A percentile compares a stretch with the other conserved stretches of the same genome.
Evolutionary conservation across 2,113 vertebrate genomes (phyloP).

Genomic region (Arizona elegans): DNA sequence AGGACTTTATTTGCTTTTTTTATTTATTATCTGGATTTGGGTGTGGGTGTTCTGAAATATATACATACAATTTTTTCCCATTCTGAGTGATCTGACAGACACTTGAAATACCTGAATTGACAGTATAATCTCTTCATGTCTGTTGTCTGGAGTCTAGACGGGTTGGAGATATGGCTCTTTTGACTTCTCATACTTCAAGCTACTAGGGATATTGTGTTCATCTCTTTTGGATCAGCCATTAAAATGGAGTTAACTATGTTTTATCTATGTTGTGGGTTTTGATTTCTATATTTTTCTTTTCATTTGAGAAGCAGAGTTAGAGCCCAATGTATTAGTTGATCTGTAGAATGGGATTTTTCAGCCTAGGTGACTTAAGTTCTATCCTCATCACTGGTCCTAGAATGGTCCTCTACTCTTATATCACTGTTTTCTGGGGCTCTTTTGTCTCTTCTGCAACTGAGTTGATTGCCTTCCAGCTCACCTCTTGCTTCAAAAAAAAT

Average conservation of each 20-base stretch:
- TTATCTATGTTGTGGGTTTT: constrained; percentile 11
- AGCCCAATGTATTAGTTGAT: neutral
- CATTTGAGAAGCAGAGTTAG: constrained; percentile 35
- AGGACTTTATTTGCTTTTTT: constrained; percentile 60
- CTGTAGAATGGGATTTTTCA: constrained; percentile 62
- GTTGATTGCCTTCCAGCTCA: neutral
- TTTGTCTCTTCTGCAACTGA: neutral
- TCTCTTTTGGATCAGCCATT: constrained; percentile 50
- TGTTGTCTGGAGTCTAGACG: constrained; percentile 70
- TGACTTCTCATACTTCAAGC: constrained; percentile 60
- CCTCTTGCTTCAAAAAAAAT: neutral
- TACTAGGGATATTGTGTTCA: constrained; percentile 60
- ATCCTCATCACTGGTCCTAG: neutral
- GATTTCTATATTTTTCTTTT: constrained; percentile 16
- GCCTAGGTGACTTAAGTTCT: neutral
- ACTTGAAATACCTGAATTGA: constrained; percentile 62
- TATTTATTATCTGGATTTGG: constrained; percentile 59
- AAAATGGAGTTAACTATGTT: constrained; percentile 18
- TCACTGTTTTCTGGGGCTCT: neutral
- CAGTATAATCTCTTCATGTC: constrained; percentile 48
- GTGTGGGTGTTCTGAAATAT: neutral
- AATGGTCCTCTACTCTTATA: neutral
- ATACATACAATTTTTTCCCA: constrained; percentile 6
- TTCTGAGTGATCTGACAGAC: constrained; percentile 62
- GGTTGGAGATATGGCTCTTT: constrained; percentile 60